A percentile compares a stretch with the other conserved stretches of the same genome.
phyloP scores from a whole-genome alignment of 2,113 vertebrate species.

The Pedionomus torquatus region DNA sequence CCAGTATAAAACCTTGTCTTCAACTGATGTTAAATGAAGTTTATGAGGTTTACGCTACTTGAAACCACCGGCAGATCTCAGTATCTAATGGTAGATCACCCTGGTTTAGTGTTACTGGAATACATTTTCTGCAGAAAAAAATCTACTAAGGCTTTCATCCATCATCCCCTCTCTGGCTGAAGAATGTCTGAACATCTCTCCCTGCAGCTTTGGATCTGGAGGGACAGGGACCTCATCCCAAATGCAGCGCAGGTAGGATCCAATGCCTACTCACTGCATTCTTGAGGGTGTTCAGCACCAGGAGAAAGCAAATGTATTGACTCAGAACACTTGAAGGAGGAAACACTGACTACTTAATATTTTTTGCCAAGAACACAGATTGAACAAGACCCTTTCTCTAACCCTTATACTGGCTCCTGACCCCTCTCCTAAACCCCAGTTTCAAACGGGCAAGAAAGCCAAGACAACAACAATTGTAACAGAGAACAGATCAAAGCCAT shows the following conservation, averaged over 20 bases:
- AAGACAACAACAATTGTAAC: not conserved
- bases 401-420: not conserved
- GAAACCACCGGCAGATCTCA: not conserved
- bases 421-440: not conserved
- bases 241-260: rapidly evolving
- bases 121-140: not conserved
- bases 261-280: not conserved
- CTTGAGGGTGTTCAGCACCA: not conserved
- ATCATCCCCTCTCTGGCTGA: not conserved
- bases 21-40: not conserved
- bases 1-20: not conserved
- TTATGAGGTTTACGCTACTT: not conserved
- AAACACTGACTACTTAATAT: not conserved
- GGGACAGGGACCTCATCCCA: not conserved
- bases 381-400: not conserved
- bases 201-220: not conserved
- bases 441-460: not conserved
- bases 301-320: not conserved
- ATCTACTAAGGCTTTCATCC: not conserved
- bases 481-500: not conserved
- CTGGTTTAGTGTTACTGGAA: not conserved
- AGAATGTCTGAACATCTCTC: not conserved
- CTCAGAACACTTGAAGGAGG: not conserved
- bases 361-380: not conserved
- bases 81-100: not conserved